A percentile compares a stretch with the other conserved stretches of the same genome.
Evolutionary conservation across 1,140 invertebrate genomes (phyloP).

Genomic region (Trichogramma pretiosum): DNA sequence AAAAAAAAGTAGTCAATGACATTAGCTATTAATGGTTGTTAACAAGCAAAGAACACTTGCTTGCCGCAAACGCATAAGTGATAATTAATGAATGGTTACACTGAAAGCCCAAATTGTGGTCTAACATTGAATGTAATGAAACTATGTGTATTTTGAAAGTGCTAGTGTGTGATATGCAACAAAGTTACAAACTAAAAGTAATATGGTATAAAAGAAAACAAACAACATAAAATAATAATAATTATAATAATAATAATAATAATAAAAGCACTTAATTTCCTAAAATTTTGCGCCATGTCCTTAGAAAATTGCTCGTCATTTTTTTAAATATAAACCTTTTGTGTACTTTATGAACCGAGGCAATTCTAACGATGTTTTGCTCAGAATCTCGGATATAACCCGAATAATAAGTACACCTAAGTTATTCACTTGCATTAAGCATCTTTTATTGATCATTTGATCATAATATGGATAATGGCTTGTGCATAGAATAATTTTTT

Average conservation of each 20-base stretch:
- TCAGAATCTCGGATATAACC: constrained; percentile 1
- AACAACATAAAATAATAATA: constrained; percentile 2
- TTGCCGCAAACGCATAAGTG: constrained; percentile 30
- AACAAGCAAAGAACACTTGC: constrained; percentile 27
- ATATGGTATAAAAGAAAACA: constrained; percentile 4
- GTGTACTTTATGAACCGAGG: constrained; percentile 7
- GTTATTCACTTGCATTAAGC: constrained; percentile 3
- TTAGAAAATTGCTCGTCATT: constrained; percentile 16
- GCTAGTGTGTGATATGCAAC: constrained; percentile 26
- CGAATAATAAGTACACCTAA: constrained; percentile 1
- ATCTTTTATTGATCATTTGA: constrained; percentile 7
- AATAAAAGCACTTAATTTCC: constrained; percentile 24
- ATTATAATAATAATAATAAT: constrained; percentile 12
- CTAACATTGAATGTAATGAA: constrained; percentile 15
- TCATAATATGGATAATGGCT: constrained; percentile 3
- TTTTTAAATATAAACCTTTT: constrained; percentile 15
- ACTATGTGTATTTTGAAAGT: constrained; percentile 28
- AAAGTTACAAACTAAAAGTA: constrained; percentile 15
- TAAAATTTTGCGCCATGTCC: constrained; percentile 15
- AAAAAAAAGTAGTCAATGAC: constrained; percentile 32
- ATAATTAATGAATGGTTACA: constrained; percentile 19
- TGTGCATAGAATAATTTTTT: constrained; percentile 1
- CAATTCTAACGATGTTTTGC: constrained; percentile 3
- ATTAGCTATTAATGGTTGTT: constrained; percentile 28
- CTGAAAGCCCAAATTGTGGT: constrained; percentile 15